Percentiles rank a stretch among this genome's conserved stretches.
Conservation (phyloP, 2,113 vertebrate genomes). For the Bostrychus sinensis region DNA sequence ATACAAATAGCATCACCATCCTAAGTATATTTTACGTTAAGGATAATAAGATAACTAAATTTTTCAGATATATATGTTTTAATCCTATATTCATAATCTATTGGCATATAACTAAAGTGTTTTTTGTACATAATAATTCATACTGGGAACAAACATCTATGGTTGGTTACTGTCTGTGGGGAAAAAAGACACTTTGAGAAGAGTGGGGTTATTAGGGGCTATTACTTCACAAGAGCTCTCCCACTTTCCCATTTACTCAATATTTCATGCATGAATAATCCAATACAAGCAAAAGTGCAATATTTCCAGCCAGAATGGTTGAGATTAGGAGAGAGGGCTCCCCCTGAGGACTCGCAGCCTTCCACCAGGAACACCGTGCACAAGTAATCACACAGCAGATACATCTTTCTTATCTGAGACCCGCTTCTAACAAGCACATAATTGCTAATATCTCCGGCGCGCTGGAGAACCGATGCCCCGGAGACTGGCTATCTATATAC, state of each 20-base stretch:
- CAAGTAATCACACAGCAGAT: constrained; percentile 73
- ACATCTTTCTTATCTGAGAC: constrained; percentile 76
- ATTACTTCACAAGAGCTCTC: constrained; percentile 69
- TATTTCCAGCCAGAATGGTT: constrained; percentile 52
- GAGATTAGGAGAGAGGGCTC: constrained; percentile 44
- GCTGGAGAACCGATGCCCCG: constrained; percentile 65
- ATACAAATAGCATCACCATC: too few species aligned
- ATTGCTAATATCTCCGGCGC: constrained; percentile 80
- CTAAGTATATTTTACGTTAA: too few species aligned
- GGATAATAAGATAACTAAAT: too few species aligned
- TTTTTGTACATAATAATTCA: neutral
- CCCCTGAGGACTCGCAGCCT: constrained; percentile 51
- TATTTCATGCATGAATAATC: constrained; percentile 71
- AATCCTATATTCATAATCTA: neutral
- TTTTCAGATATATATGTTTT: neutral
- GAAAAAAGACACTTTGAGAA: constrained; percentile 29
- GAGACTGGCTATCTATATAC: constrained; percentile 74
- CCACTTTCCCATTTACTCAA: constrained; percentile 67
- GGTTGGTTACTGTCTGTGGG: constrained; percentile 15
- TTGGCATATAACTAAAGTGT: too few species aligned
- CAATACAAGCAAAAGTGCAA: constrained; percentile 64
- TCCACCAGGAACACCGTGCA: constrained; percentile 62
- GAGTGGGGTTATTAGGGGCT: constrained; percentile 43
- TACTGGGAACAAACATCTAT: neutral
- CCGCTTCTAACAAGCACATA: constrained; percentile 79